Base-by-base conservation (phyloP, 2,797 vertebrate genomes). In the Tokudaia muenninki region DNA sequence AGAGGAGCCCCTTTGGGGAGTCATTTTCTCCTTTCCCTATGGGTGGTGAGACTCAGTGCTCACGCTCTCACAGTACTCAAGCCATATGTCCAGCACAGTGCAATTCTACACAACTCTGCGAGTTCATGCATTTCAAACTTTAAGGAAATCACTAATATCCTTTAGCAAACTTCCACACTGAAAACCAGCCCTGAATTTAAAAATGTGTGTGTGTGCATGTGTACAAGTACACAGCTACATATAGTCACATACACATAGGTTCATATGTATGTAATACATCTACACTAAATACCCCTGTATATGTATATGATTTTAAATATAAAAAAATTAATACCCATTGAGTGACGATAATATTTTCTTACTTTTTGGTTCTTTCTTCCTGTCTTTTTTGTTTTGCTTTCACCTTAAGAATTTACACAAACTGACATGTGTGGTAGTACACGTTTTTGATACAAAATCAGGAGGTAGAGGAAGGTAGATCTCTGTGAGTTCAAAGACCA, bases 301-400 rank as follows among this genome's bases (percentile, higher is more conserved):
- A 16, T 55, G 1, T 87, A 29, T 61, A 22, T 61, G 10, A 63
- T 47, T 80, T 86, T 86, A 67, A 65, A 19, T 50, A 34, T 67
- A 86, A 65, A 21, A 21, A 84, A 84, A 44, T 63, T 63, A 37
- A 83, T 84, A 44, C 29, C 29, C 41, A 84, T 84, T 67, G 41
- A 86, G 63, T 67, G 19, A 22, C 55, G 37, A 44, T 65, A 65
- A 72, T 83, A 4, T 80, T 81, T 96, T 95, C 52, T 63, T 87
- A 93, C 65, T 93, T 95, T 70, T 34, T 95, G 52, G n/a, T 3
- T 84, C 93, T 91, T 96, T 72, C 21, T 75, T 94, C 21, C 55
- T 89, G 77, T 84, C 86, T 86, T 81, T 84, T 88, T 37, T 74
- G 17, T 61, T 47, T 63, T 93, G 21, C 57, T 96, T 93, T 63